Evolutionary conservation across 1,140 invertebrate species (phyloP).

Genomic region (Trichogramma pretiosum): DNA sequence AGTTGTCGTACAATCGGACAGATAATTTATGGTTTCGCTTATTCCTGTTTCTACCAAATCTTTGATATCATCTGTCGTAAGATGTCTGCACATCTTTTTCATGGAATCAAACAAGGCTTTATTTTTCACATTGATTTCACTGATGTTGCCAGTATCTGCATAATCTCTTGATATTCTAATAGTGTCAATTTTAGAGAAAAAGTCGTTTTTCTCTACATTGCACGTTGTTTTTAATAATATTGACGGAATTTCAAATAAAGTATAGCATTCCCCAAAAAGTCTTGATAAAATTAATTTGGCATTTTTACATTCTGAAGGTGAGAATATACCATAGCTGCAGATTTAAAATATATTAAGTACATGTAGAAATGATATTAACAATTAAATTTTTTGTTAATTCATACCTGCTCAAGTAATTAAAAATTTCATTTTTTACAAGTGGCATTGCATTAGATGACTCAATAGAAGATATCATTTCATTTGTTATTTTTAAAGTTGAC

Average conservation of each 20-base stretch:
- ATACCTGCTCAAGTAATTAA: conserved; percentile 35
- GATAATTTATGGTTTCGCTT: conserved; percentile 27
- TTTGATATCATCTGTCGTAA: conserved; percentile 22
- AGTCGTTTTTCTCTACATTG: conserved; percentile 46
- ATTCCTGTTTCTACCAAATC: conserved; percentile 32
- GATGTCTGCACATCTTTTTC: conserved; percentile 27
- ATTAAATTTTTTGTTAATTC: background rate
- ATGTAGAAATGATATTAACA: background rate
- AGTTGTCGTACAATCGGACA: conserved; percentile 26
- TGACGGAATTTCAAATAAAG: conserved; percentile 43
- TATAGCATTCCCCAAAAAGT: conserved; percentile 32
- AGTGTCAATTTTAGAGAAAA: conserved; percentile 47
- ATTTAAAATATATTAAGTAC: background rate
- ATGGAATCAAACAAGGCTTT: conserved; percentile 32
- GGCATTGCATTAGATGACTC: conserved; percentile 42
- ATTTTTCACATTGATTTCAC: conserved; percentile 23
- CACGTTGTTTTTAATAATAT: conserved; percentile 47
- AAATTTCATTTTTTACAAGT: conserved; percentile 47
- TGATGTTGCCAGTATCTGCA: conserved; percentile 17
- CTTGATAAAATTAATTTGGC: conserved; percentile 46
- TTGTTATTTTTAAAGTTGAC: conserved; percentile 46
- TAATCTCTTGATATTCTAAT: conserved; percentile 45
- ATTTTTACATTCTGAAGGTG: conserved; percentile 41
- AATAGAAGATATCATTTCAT: conserved; percentile 50
- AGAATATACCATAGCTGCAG: conserved; percentile 33